These are phyloP conservation scores for Hydractinia echinata DNA, from an alignment of 30 jellyfish, hydroid and myxozoan species.

Conservation along the genomic window DNA sequence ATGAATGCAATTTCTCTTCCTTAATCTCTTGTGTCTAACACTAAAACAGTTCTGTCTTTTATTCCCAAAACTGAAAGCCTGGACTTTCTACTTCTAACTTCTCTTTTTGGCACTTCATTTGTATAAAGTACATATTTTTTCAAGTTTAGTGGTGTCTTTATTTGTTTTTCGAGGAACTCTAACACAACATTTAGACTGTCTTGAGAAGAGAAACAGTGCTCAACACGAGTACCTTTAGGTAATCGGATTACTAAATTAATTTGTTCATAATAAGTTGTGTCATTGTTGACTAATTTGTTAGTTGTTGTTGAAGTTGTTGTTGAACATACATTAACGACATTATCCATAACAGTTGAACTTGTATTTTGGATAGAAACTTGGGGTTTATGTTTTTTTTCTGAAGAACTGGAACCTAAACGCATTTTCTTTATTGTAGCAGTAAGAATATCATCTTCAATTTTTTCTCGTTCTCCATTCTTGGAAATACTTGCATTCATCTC, in stretches of 20 bases:
- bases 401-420: constrained; percentile 10
- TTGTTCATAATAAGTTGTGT: background rate
- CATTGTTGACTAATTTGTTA: too few species aligned
- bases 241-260: constrained; percentile 22
- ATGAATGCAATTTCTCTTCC: background rate
- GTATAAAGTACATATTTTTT: constrained; percentile 12
- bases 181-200: constrained; percentile 11
- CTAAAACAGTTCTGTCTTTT: constrained; percentile 21
- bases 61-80: constrained; percentile 17
- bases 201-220: background rate
- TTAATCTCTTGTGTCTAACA: constrained; percentile 26
- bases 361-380: too few species aligned
- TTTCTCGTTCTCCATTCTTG: too few species aligned
- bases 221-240: constrained; percentile 33
- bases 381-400: background rate
- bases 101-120: constrained; percentile 33
- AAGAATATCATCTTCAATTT: constrained; percentile 8
- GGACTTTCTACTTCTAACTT: background rate
- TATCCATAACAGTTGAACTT: too few species aligned
- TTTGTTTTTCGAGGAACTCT: background rate
- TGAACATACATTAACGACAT: too few species aligned
- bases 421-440: constrained; percentile 4
- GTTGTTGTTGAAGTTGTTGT: too few species aligned
- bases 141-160: background rate
- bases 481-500: too few species aligned